Base-by-base conservation (phyloP, 2,113 vertebrate species). In the Sander lucioperca region DNA sequence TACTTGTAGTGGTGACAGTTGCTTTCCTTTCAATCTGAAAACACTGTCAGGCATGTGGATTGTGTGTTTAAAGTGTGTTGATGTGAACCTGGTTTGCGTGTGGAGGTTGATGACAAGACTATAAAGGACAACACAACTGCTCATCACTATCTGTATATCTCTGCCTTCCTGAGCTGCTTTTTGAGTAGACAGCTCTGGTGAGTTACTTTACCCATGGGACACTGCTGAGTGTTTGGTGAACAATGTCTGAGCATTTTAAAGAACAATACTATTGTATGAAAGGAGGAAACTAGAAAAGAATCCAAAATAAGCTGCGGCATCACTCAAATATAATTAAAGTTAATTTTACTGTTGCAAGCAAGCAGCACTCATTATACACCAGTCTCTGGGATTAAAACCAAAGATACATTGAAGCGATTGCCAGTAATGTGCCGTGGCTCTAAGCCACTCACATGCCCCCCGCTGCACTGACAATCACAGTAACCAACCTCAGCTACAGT, bases 291-390 rank as follows among this genome's bases (percentile, higher is more conserved):
- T 74, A 58, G 77, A 70, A 82, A 75, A 43, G 8, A 30, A 64
- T 36, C 65, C 50, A 63, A 81, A 92, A 82, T 77, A 77, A 84
- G 39, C 45, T 67, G 58, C 14, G 77, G 78, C 54, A 74, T 80
- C 82, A 48, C 43, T 77, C 58, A 57, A 71, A 71, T 58, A 69
- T 25, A 75, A 72, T 66, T 47, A 56, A 53, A 67, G 64, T 74
- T 58, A 57, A 86, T 81, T 53, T 74, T 16, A 84, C 59, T 67
- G 54, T 58, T 63, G 13, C 48, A 13, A 62, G 33, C 45, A 39
- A 81, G 43, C 21, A 69, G 30, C 36, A 30, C 14, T 82, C 18
- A 76, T 66, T 62, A 45, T 3, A 70, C n/a, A 77, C 36, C 30
- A 67, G 67, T 33, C 57, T 71, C 58, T 53, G 9, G 6, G 21